Base-by-base conservation (phyloP, 2,797 vertebrate genomes). In the Heteromormyrus szaboi region DNA sequence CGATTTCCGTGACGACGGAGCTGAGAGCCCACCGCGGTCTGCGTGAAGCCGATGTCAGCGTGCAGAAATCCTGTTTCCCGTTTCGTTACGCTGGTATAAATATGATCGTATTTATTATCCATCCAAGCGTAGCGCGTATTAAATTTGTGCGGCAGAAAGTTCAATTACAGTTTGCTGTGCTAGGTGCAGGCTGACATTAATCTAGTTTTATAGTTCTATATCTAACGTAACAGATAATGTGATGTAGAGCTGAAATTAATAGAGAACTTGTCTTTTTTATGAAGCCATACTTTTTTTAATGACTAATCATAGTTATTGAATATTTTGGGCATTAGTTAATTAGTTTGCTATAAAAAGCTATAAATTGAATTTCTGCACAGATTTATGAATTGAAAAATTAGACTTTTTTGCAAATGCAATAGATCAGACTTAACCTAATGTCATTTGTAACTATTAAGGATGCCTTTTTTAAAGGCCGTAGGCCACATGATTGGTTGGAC, bases 281-380 rank as follows among this genome's bases (percentile, higher is more conserved):
- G 50, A 85, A 87, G 53, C 37, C 33, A 22, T 59, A 59, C 54
- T 87, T 59, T 62, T 59, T 84, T 88, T 84, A 46, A 84, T 88
- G 51, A 88, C 76, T 88, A 85, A 88, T 88, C 88, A 88, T 84
- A 54, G 88, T 53, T 88, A 84, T 88, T 84, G 53, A 88, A 85
- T 88, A 88, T 88, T 88, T 88, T 88, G 88, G 88, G 51, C 76
- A 88, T 88, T 88, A 25, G 76, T 88, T 88, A 88, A 88, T 88
- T 88, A 88, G 68, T 88, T 56, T 88, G 88, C 88, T 88, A 88
- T 88, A 88, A 84, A 88, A 88, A 88, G 88, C 54, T 62, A 84
- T 88, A 88, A 88, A 88, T 88, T 88, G 88, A 88, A 88, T 84
- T 88, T 84, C 76, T 59, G 51, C 54, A 17, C 53, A 88, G 88